These are phyloP conservation scores for Macrosoma leucophasiata DNA, from an alignment of 2,888 invertebrate genomes.

Conservation along the genomic window DNA sequence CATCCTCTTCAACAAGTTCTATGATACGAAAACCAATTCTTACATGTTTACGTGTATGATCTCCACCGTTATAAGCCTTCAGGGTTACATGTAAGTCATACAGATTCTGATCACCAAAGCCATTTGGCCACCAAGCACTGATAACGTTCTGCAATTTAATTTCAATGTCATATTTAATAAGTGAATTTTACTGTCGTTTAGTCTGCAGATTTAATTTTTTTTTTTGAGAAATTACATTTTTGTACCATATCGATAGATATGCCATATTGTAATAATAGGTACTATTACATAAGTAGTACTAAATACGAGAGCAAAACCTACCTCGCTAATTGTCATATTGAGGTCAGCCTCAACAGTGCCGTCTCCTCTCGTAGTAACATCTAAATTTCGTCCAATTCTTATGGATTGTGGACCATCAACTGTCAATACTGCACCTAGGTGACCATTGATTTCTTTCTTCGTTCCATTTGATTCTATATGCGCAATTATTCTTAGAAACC, in stretches of 20 bases:
- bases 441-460: conserved; percentile 36
- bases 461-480: conserved; percentile 44
- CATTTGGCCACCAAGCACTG: conserved; percentile 96
- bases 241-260: too few relatives aligned
- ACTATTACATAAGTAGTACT: too few relatives aligned
- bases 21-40: conserved; percentile 91
- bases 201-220: too few relatives aligned
- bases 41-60: conserved; percentile 66
- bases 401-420: conserved; percentile 47
- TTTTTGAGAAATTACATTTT: too few relatives aligned
- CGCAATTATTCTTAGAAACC: conserved; percentile 44
- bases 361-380: conserved; percentile 34
- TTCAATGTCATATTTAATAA: not conserved
- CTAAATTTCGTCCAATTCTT: conserved; percentile 35
- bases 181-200: too few relatives aligned
- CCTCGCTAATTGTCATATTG: conserved; percentile 48
- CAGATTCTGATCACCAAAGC: conserved; percentile 86
- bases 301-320: too few relatives aligned
- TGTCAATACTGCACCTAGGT: conserved; percentile 40
- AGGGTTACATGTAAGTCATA: conserved; percentile 80
- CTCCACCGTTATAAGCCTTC: conserved; percentile 36
- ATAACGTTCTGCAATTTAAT: conserved; percentile 44
- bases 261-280: too few relatives aligned
- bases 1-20: conserved; percentile 84
- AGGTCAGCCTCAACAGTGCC: conserved; percentile 46